Percentiles rank a stretch among this genome's conserved stretches.
Conservation (phyloP, 2,113 vertebrate species). For the Oncorhynchus tshawytscha region DNA sequence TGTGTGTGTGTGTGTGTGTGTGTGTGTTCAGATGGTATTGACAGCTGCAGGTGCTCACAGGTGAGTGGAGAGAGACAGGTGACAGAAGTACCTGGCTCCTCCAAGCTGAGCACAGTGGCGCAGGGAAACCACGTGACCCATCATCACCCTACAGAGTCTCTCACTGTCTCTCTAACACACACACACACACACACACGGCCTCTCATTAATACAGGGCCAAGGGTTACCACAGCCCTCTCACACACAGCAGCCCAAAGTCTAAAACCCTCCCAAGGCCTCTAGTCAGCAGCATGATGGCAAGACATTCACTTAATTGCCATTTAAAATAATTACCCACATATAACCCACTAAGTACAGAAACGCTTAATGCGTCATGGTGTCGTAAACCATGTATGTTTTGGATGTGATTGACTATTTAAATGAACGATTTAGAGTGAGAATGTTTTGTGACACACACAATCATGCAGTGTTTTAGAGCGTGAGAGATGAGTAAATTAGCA, state of each 20-base stretch:
- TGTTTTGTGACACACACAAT: neutral
- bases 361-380: neutral
- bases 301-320: neutral
- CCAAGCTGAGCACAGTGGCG: neutral
- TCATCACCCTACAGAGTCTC: neutral
- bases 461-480: neutral
- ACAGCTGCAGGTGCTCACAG: conserved; percentile 35
- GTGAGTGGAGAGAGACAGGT: conserved; percentile 21
- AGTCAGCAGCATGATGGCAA: neutral
- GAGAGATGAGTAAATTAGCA: neutral
- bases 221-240: neutral
- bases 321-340: conserved; percentile 6
- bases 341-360: conserved; percentile 3
- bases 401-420: conserved; percentile 2
- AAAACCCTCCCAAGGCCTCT: neutral
- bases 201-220: neutral
- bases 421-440: neutral
- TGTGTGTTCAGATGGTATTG: conserved; percentile 23
- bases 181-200: conserved; percentile 5
- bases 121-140: neutral
- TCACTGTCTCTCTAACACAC: neutral
- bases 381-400: neutral
- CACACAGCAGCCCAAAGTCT: neutral
- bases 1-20: conserved; percentile 6
- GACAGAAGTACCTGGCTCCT: conserved; percentile 21